Percentiles rank a stretch among this genome's conserved stretches.
These are phyloP conservation scores for Penaeus indicus DNA, from an alignment of 1,140 invertebrate species.

Conservation along the genomic window DNA sequence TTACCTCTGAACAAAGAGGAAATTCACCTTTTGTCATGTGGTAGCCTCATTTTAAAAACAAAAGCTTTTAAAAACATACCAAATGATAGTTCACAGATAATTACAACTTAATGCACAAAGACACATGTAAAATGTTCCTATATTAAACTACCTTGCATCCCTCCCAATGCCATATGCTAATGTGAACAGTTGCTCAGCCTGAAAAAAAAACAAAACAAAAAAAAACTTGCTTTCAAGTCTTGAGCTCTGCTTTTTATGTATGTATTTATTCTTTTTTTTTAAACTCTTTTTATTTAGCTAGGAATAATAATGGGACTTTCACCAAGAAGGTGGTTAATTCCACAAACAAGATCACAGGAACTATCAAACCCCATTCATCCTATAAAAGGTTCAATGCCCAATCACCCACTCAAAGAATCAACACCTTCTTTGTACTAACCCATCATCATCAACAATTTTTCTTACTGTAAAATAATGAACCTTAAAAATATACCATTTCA, in stretches of 20 bases:
- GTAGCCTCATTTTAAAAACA: constrained; percentile 51
- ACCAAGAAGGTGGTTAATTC: too few species aligned
- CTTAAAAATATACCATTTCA: constrained; percentile 5
- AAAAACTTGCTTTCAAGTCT: constrained; percentile 15
- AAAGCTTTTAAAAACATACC: constrained; percentile 24
- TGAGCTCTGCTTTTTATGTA: neutral
- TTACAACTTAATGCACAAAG: constrained; percentile 54
- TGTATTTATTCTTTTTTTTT: too few species aligned
- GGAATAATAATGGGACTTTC: too few species aligned
- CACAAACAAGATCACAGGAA: neutral
- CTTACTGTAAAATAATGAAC: too few species aligned
- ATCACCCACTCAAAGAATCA: constrained; percentile 11
- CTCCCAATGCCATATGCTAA: constrained; percentile 25
- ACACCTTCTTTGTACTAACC: too few species aligned
- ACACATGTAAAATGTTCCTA: constrained; percentile 33
- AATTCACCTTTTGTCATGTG: neutral
- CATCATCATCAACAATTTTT: too few species aligned
- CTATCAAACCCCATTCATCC: constrained; percentile 15
- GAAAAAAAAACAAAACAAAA: neutral
- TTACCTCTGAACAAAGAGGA: constrained; percentile 20
- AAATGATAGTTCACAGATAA: constrained; percentile 50
- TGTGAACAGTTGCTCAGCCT: neutral
- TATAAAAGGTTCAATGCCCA: neutral
- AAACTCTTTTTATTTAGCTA: too few species aligned
- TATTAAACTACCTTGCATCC: constrained; percentile 46